phyloP scores from a whole-genome alignment of 2,888 invertebrate genomes.

The Idaea aversata region DNA sequence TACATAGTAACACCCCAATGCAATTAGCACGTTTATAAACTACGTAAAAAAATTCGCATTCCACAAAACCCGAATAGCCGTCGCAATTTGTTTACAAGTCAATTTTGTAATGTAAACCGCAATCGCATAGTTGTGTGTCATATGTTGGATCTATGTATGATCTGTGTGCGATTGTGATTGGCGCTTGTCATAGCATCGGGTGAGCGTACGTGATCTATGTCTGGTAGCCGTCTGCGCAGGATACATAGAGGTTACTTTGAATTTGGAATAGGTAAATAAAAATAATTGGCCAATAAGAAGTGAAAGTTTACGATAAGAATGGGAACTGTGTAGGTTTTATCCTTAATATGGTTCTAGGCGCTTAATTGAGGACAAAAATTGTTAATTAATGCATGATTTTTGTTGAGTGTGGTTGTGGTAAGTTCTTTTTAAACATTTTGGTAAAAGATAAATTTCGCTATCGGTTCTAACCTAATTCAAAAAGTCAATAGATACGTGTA shows the following conservation, averaged over 20 bases:
- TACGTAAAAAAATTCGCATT: constrained; percentile 9
- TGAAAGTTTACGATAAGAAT: no score
- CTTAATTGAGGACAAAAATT: no score
- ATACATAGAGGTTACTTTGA: neutral
- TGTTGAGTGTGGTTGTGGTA: no score
- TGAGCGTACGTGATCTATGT: constrained; percentile 13
- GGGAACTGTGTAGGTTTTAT: no score
- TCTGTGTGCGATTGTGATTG: constrained; percentile 20
- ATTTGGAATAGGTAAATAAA: no score
- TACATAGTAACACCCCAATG: neutral
- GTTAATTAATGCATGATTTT: no score
- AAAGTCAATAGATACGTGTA: no score
- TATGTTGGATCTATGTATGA: constrained; percentile 11
- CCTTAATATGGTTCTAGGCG: no score
- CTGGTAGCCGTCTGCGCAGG: neutral
- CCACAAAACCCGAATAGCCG: constrained; percentile 1
- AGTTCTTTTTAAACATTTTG: no score
- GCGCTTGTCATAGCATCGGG: constrained; percentile 25
- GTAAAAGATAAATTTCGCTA: no score
- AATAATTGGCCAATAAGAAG: no score
- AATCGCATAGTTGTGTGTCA: constrained; percentile 10
- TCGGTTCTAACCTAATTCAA: no score
- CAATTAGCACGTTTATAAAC: constrained; percentile 7
- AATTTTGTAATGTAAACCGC: constrained; percentile 16
- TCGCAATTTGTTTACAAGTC: constrained; percentile 15